phyloP scores from a whole-genome alignment of 1,140 invertebrate species.

The Cherax quadricarinatus region DNA sequence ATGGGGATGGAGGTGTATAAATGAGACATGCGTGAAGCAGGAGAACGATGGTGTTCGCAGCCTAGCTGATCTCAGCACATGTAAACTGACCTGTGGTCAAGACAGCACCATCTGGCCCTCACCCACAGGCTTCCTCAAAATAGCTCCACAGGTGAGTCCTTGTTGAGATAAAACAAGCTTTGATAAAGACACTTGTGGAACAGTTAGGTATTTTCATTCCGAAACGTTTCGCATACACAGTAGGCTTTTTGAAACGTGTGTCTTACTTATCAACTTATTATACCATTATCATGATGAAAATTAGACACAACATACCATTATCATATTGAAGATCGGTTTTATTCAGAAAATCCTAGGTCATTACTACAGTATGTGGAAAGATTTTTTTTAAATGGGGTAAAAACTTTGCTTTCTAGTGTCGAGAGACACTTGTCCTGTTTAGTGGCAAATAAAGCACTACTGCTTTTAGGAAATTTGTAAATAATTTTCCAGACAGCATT shows the following conservation, averaged over 20 bases:
- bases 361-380: too few relatives aligned
- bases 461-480: too few relatives aligned
- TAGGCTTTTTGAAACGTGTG: background rate
- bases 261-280: background rate
- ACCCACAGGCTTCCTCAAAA: slow-evolving; percentile 18
- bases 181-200: too few relatives aligned
- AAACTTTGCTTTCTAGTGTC: too few relatives aligned
- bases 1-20: slow-evolving; percentile 52
- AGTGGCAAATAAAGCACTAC: too few relatives aligned
- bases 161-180: too few relatives aligned
- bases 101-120: slow-evolving; percentile 17
- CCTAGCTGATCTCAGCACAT: slow-evolving; percentile 32
- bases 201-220: background rate
- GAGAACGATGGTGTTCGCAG: background rate
- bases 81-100: slow-evolving; percentile 36
- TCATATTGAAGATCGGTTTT: background rate
- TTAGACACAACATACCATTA: background rate
- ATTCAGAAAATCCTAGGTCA: background rate
- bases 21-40: slow-evolving; percentile 35
- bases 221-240: background rate
- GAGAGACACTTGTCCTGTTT: too few relatives aligned
- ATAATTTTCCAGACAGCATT: too few relatives aligned
- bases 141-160: slow-evolving; percentile 33
- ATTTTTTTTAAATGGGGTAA: too few relatives aligned
- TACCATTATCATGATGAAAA: too few relatives aligned